Percentiles rank a stretch among this genome's conserved stretches.
phyloP scores from a whole-genome alignment of 2,113 vertebrate species.

The Laticauda laticaudata region DNA sequence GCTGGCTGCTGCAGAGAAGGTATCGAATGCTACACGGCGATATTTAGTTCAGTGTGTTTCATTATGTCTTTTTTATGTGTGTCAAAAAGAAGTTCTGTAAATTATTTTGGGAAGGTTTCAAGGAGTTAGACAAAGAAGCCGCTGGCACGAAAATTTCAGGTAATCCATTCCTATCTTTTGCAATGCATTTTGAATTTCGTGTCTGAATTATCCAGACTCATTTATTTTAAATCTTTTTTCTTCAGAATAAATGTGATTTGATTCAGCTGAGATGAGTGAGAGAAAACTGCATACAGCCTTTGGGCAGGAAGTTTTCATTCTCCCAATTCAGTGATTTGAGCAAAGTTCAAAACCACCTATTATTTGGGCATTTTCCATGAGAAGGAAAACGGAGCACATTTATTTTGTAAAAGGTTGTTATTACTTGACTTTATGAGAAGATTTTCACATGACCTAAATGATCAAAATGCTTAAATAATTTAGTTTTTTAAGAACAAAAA shows the following conservation, averaged over 20 bases:
- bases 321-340: background rate
- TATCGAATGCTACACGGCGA: background rate
- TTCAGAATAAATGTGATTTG: background rate
- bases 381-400: background rate
- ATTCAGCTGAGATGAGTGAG: background rate
- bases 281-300: background rate
- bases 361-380: background rate
- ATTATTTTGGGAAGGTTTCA: background rate
- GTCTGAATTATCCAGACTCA: background rate
- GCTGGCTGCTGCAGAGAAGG: fast-evolving
- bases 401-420: background rate
- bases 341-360: background rate
- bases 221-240: background rate
- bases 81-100: background rate
- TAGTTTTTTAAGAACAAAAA: background rate
- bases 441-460: background rate
- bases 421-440: background rate
- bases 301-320: background rate
- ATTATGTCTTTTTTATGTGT: background rate
- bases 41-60: background rate
- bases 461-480: background rate
- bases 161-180: background rate
- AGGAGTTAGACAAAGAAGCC: background rate
- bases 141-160: background rate
- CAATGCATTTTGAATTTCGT: background rate